Conservation (phyloP, 1,140 invertebrate species). For the Acromyrmex charruanus region DNA sequence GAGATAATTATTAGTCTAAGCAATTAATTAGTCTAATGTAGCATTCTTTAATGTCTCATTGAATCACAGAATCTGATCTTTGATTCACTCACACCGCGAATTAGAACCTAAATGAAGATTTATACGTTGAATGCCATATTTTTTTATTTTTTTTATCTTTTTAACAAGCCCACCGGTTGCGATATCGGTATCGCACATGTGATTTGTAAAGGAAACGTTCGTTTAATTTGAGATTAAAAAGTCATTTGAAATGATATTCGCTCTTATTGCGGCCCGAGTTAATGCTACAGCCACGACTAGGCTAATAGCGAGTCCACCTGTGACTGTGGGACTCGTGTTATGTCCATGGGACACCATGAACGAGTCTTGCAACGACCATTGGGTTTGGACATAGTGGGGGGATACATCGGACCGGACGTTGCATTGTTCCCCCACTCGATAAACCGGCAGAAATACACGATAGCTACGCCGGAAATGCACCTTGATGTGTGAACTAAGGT, state of each 20-base stretch:
- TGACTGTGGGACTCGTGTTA: slow-evolving; percentile 73
- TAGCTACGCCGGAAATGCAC: slow-evolving; percentile 74
- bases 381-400: slow-evolving; percentile 73
- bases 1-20: not conserved
- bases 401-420: slow-evolving; percentile 84
- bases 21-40: not conserved
- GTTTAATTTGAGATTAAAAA: slow-evolving; percentile 17
- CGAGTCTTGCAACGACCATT: slow-evolving; percentile 64
- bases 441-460: slow-evolving; percentile 69
- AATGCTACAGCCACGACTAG: slow-evolving; percentile 26
- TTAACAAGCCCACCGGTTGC: too few species aligned
- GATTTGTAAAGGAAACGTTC: not conserved
- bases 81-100: not conserved
- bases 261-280: not conserved
- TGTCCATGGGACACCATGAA: slow-evolving; percentile 75
- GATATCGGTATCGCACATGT: not conserved
- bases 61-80: not conserved
- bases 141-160: too few species aligned
- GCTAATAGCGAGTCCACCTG: slow-evolving; percentile 72
- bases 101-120: not conserved
- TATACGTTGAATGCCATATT: not conserved
- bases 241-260: not conserved
- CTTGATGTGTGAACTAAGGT: slow-evolving; percentile 31
- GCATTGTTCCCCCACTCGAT: slow-evolving; percentile 80
- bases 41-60: not conserved